Conservation (phyloP, 2,888 invertebrate species). For the Campoplex capitator region DNA sequence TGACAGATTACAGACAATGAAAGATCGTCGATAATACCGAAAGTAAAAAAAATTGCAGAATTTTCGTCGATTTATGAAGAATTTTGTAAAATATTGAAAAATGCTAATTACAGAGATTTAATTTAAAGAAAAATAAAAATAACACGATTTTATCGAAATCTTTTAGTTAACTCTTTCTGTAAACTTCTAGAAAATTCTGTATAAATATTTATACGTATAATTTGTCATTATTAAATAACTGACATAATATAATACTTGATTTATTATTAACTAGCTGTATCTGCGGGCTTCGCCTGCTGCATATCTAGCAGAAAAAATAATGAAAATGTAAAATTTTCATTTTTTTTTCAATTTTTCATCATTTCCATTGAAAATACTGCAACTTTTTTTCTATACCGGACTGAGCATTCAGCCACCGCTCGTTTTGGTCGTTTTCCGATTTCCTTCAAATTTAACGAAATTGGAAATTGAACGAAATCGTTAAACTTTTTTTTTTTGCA, state of each 20-base stretch:
- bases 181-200: background rate
- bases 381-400: too few relatives aligned
- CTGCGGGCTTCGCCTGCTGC: too few relatives aligned
- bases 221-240: background rate
- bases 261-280: background rate
- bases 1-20: background rate
- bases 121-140: background rate
- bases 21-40: background rate
- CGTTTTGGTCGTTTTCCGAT: too few relatives aligned
- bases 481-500: too few relatives aligned
- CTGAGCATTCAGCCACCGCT: too few relatives aligned
- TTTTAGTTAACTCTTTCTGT: background rate
- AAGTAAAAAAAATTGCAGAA: background rate
- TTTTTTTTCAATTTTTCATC: too few relatives aligned
- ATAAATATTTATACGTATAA: background rate
- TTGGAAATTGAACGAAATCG: too few relatives aligned
- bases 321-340: too few relatives aligned
- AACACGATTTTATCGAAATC: too few relatives aligned
- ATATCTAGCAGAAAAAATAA: too few relatives aligned
- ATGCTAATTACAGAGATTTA: background rate
- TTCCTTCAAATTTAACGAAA: too few relatives aligned
- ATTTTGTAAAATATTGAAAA: background rate
- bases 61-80: background rate
- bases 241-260: background rate
- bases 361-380: too few relatives aligned